phyloP scores from a whole-genome alignment of 2,113 vertebrate species.

The Lophura nycthemera region DNA sequence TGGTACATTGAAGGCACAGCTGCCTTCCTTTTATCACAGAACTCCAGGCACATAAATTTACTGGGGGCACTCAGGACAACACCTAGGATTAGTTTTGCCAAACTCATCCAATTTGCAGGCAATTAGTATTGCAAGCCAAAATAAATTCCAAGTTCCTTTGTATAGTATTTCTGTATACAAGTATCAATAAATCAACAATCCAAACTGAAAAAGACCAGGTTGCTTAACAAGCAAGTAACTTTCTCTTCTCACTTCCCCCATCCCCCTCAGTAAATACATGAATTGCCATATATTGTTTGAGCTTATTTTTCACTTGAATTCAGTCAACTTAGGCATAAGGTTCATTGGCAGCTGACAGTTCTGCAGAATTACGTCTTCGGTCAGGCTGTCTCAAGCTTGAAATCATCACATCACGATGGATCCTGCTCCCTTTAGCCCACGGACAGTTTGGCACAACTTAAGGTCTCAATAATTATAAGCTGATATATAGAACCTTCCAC shows the following conservation, averaged over 20 bases:
- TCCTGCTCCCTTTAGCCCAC: background rate
- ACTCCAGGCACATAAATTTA: background rate
- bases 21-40: fast-evolving
- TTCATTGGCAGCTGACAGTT: background rate
- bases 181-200: background rate
- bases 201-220: background rate
- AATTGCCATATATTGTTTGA: background rate
- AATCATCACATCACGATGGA: background rate
- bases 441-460: background rate
- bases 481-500: background rate
- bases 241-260: background rate
- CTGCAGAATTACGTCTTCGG: background rate
- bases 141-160: background rate
- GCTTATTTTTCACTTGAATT: background rate
- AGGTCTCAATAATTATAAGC: background rate
- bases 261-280: background rate
- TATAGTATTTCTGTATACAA: background rate
- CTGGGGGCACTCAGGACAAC: background rate
- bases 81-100: background rate
- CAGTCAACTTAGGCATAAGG: background rate
- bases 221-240: background rate
- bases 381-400: background rate
- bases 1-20: background rate
- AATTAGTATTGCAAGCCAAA: background rate
- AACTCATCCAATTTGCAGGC: background rate